Conservation (phyloP, 2,113 vertebrate genomes). For the Mesitornis unicolor region DNA sequence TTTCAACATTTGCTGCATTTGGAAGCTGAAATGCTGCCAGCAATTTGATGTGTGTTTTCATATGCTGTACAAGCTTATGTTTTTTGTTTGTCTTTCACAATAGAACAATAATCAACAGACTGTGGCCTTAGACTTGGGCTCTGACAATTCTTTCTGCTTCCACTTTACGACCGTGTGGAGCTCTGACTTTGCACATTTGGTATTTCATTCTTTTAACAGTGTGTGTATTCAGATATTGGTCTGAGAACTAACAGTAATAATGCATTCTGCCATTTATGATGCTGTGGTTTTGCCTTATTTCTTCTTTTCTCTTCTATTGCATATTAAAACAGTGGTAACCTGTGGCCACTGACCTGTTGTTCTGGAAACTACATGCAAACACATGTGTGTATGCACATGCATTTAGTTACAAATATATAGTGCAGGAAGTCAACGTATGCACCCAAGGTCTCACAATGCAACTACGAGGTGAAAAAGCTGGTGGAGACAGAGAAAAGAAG, state of each 20-base stretch:
- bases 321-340: not conserved
- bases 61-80: not conserved
- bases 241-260: not conserved
- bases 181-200: not conserved
- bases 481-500: not conserved
- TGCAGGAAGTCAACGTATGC: not conserved
- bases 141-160: not conserved
- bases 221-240: not conserved
- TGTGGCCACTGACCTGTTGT: not conserved
- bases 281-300: not conserved
- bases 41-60: conserved; percentile 42
- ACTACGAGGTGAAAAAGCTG: not conserved
- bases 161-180: not conserved
- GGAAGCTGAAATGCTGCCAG: conserved; percentile 48
- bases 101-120: conserved; percentile 47
- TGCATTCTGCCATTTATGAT: not conserved
- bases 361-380: not conserved
- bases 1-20: conserved; percentile 41
- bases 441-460: not conserved
- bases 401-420: not conserved
- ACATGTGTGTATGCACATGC: fast-evolving
- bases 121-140: conserved; percentile 3
- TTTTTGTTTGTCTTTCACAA: conserved; percentile 50
- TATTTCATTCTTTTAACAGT: not conserved
- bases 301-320: not conserved